Base-by-base conservation (phyloP, 2,888 invertebrate genomes). In the Bugulina stolonifera region DNA sequence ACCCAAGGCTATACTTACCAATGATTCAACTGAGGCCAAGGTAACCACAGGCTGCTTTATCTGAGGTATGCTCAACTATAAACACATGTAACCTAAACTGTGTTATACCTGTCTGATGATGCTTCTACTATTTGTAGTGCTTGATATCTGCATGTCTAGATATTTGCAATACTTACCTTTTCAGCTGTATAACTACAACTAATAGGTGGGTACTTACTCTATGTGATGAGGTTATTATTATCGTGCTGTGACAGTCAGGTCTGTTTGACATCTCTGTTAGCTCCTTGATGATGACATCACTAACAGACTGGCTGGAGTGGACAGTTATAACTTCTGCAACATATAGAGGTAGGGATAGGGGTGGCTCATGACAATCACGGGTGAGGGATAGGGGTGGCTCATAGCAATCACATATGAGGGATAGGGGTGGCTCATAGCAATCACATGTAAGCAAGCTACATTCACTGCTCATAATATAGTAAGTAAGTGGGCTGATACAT, bases 191-290 rank as follows among this genome's bases (percentile, higher is more conserved):
- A n/a, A n/a, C n/a, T n/a, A n/a, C n/a, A n/a, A n/a, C n/a, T n/a
- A n/a, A n/a, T n/a, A n/a, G n/a, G n/a, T n/a, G n/a, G n/a, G n/a
- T 5, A 64, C 64, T 64, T 32, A 64, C 64, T 64, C 32, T 64
- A 10, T 14, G 27, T 14, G 32, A 27, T 14, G 32, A 14, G 10
- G 64, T 64, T 32, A 64, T 64, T 14, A 64, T 64, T 3, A 64
- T 64, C 3, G 64, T 64, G 34, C 64, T 64, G 27, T 27, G 64
- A 14, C 2, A 14, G 5, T 64, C 27, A 27, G 27, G 27, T 18
- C 64, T 25, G 5, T 64, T 27, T 5, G 64, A 22, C 32, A 22
- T 25, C 3, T 64, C 64, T 25, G 14, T 57, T 25, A 57, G 57
- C 57, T 57, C 57, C 29, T 32, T 25, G 2, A 64, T 32, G 2